Percentiles rank a stretch among this genome's conserved stretches.
Evolutionary conservation across 2,113 vertebrate genomes (phyloP).

Genomic region (Heterotilapia buettikoferi): DNA sequence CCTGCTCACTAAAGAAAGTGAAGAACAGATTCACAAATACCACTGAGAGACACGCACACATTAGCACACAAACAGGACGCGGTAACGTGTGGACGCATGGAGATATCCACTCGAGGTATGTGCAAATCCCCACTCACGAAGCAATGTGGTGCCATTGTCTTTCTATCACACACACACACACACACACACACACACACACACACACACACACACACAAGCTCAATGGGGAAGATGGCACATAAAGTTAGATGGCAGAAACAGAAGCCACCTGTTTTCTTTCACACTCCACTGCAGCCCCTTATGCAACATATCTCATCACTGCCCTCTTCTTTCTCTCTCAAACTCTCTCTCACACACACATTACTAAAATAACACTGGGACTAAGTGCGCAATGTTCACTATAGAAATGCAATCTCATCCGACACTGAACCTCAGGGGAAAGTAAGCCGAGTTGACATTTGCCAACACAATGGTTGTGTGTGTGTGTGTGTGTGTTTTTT

Average conservation of each 20-base stretch:
- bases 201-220: neutral
- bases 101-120: neutral
- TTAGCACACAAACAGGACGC: neutral
- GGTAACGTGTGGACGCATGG: neutral
- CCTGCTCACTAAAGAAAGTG: constrained; percentile 54
- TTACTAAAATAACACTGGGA: neutral
- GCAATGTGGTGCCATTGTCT: neutral
- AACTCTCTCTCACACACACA: neutral
- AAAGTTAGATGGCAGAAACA: constrained; percentile 60
- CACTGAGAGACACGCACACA: neutral
- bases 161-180: neutral
- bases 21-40: constrained; percentile 19
- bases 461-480: neutral
- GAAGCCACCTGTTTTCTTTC: constrained; percentile 74
- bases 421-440: constrained; percentile 28
- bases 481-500: neutral
- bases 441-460: constrained; percentile 32
- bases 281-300: constrained; percentile 66
- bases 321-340: neutral
- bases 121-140: constrained; percentile 2
- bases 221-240: constrained; percentile 55
- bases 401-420: constrained; percentile 33
- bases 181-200: neutral
- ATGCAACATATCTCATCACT: constrained; percentile 63
- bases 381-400: constrained; percentile 16